Conservation (phyloP, 2,888 invertebrate species). For the Neoascia interrupta region DNA sequence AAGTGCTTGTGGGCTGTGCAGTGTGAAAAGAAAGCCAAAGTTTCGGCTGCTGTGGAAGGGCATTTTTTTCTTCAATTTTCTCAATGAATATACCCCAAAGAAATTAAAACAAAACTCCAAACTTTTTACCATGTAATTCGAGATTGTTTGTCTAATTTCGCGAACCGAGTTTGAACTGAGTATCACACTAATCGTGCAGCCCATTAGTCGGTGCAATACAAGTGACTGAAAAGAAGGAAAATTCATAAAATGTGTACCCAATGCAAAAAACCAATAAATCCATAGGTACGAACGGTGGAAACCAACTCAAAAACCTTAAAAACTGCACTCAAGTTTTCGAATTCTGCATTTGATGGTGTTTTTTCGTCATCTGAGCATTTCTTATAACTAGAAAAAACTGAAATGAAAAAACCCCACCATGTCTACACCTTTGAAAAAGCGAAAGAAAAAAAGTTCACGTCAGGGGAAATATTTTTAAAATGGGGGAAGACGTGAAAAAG, state of each 20-base stretch:
- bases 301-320: slow-evolving; percentile 7
- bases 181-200: slow-evolving; percentile 15
- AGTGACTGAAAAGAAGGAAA: slow-evolving; percentile 26
- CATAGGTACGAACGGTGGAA: slow-evolving; percentile 34
- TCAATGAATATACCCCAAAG: slow-evolving; percentile 41
- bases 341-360: not conserved
- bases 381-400: not conserved
- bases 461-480: slow-evolving; percentile 28
- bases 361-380: not conserved
- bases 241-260: slow-evolving; percentile 61
- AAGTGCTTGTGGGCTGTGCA: slow-evolving; percentile 39
- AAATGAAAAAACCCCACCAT: slow-evolving; percentile 9
- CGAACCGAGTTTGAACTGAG: not conserved
- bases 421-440: too few relatives aligned
- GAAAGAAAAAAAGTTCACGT: not conserved
- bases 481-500: slow-evolving; percentile 11
- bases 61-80: slow-evolving; percentile 26
- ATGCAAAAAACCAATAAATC: slow-evolving; percentile 62
- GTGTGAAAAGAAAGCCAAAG: slow-evolving; percentile 62
- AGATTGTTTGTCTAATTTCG: not conserved
- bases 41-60: slow-evolving; percentile 50
- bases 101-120: slow-evolving; percentile 14
- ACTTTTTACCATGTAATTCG: slow-evolving; percentile 40
- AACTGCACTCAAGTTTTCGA: not conserved
- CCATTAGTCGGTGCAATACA: slow-evolving; percentile 18